Conservation (phyloP, 2,113 vertebrate genomes). For the Lathamus discolor region DNA sequence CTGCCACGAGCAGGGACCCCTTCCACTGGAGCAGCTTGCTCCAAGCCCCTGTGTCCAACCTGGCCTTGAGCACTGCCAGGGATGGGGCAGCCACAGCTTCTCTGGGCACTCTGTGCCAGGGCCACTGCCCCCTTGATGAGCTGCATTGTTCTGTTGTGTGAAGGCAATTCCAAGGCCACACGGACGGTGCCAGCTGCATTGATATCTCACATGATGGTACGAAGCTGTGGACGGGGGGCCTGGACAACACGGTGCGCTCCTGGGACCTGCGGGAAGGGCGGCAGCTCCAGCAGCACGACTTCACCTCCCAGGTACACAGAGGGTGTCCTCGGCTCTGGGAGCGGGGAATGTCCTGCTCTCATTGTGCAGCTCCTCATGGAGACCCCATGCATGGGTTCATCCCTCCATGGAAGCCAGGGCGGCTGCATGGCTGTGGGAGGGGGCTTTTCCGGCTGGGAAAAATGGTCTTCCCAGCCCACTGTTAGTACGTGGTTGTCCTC, state of each 20-base stretch:
- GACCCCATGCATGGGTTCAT: fast-evolving
- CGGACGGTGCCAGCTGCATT: constrained; percentile 95
- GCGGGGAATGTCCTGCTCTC: fast-evolving
- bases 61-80: not conserved
- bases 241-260: constrained; percentile 96
- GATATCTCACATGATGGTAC: constrained; percentile 96
- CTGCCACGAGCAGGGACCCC: not conserved
- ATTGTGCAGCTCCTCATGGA: fast-evolving
- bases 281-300: constrained; percentile 97
- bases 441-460: not conserved
- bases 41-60: not conserved
- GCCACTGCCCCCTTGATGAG: fast-evolving
- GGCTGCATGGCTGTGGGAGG: not conserved
- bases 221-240: constrained; percentile 93
- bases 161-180: constrained; percentile 97
- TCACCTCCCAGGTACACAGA: constrained; percentile 88
- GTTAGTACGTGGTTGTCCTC: fast-evolving
- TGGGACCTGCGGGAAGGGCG: constrained; percentile 95
- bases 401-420: not conserved
- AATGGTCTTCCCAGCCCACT: fast-evolving
- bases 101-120: not conserved
- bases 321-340: fast-evolving
- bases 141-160: fast-evolving
- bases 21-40: not conserved
- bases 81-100: fast-evolving